Evolutionary conservation across 2,888 invertebrate species (phyloP).

Genomic region (Andrena camellia): DNA sequence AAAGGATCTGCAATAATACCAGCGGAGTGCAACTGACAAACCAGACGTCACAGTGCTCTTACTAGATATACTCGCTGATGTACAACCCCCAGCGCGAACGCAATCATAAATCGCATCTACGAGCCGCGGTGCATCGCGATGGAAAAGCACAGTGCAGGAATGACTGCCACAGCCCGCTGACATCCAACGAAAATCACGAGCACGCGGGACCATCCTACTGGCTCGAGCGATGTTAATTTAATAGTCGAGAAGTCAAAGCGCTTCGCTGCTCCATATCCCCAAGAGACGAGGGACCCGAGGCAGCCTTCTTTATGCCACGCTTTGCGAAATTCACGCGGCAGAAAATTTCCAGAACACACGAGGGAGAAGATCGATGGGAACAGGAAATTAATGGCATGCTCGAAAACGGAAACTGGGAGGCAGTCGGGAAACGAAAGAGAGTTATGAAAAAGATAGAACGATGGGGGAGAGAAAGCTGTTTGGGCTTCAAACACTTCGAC

Average conservation of each 20-base stretch:
- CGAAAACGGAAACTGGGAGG: conserved; percentile 8
- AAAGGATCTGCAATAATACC: no score
- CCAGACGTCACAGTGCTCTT: no score
- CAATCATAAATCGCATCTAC: conserved; percentile 25
- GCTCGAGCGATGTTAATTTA: conserved; percentile 43
- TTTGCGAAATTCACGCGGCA: conserved; percentile 29
- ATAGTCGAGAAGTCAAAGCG: conserved; percentile 49
- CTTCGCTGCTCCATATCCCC: conserved; percentile 26
- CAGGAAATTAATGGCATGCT: conserved; percentile 19
- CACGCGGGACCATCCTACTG: neutral
- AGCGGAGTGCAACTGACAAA: no score
- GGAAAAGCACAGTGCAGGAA: conserved; percentile 4
- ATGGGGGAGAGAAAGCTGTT: neutral
- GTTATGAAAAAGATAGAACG: conserved; percentile 20
- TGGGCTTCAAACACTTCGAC: neutral
- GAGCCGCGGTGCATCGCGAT: conserved; percentile 3
- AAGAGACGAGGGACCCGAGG: conserved; percentile 1
- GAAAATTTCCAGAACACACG: conserved; percentile 26
- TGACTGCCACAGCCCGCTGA: neutral
- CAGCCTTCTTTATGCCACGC: conserved; percentile 22
- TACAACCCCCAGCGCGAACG: neutral
- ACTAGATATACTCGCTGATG: no score
- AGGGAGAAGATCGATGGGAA: conserved; percentile 4
- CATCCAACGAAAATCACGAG: neutral
- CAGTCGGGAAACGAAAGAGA: conserved; percentile 11